These are phyloP conservation scores for Chlorocebus sabaeus DNA, from an alignment of 2,113 vertebrate species.

Conservation along the genomic window DNA sequence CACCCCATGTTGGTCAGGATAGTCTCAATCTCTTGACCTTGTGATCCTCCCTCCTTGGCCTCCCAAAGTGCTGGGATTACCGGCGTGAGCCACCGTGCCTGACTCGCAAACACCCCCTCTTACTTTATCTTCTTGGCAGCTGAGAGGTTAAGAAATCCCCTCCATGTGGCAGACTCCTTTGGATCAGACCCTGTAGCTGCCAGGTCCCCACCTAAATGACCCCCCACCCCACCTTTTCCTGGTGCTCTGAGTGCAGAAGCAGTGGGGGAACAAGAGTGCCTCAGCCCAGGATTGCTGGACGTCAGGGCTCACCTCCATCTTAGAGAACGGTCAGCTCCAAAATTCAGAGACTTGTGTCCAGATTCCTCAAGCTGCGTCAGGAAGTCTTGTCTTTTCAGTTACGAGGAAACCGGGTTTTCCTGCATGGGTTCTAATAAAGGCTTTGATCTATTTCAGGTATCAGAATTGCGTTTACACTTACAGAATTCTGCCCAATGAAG, in stretches of 20 bases:
- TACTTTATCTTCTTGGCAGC: not conserved
- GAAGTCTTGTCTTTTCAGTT: not conserved
- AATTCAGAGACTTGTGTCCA: not conserved
- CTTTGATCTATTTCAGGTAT: slow-evolving; percentile 86
- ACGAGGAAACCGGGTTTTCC: not conserved
- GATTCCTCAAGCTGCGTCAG: accelerated
- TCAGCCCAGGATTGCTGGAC: accelerated
- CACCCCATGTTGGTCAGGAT: no score
- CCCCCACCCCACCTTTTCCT: not conserved
- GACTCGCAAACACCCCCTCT: not conserved
- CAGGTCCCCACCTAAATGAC: accelerated
- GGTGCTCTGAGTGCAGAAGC: not conserved
- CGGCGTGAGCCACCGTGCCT: no score
- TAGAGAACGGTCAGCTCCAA: not conserved
- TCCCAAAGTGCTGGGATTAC: no score
- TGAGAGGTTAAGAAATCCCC: not conserved
- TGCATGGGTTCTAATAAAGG: not conserved
- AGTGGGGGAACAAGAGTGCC: accelerated
- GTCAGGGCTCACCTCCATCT: not conserved
- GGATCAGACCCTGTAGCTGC: not conserved
- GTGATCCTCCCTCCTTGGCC: no score
- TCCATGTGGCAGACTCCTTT: accelerated
- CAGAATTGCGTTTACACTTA: slow-evolving; percentile 97
- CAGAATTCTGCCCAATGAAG: slow-evolving; percentile 95
- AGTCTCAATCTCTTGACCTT: no score